These are phyloP conservation scores for Sebastes aleutianus DNA, from an alignment of 2,797 vertebrate species.

Conservation along the genomic window DNA sequence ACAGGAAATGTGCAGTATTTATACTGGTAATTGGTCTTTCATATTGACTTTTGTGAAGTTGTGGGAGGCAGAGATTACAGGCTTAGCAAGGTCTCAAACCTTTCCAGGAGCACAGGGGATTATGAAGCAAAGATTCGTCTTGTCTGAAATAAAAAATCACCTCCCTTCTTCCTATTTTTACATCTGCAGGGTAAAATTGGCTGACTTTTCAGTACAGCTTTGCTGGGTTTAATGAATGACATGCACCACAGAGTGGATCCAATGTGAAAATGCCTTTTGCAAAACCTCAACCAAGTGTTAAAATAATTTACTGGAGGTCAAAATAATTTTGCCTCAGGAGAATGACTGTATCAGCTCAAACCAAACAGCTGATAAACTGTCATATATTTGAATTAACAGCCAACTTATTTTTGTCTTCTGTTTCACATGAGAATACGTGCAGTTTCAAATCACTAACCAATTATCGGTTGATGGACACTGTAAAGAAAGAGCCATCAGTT, in stretches of 20 bases:
- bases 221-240: constrained; percentile 56
- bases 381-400: neutral
- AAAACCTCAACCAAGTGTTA: constrained; percentile 37
- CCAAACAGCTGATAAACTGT: constrained; percentile 2
- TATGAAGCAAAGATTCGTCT: constrained; percentile 64
- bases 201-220: constrained; percentile 48
- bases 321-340: neutral
- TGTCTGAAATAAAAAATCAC: constrained; percentile 48
- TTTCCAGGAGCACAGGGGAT: constrained; percentile 67
- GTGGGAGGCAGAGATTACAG: constrained; percentile 75
- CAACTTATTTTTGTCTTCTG: neutral
- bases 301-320: constrained; percentile 27
- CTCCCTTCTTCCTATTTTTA: constrained; percentile 47
- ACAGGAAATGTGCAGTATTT: constrained; percentile 60
- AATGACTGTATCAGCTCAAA: constrained; percentile 17
- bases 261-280: constrained; percentile 45
- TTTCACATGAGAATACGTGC: neutral
- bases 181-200: constrained; percentile 54
- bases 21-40: constrained; percentile 67
- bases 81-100: constrained; percentile 72
- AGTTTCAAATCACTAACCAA: neutral
- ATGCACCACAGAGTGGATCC: constrained; percentile 35
- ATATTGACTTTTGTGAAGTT: constrained; percentile 71
- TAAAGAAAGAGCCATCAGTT: neutral
- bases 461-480: neutral